Conservation (phyloP, 2,797 vertebrate species). For the Bucorvus abyssinicus region DNA sequence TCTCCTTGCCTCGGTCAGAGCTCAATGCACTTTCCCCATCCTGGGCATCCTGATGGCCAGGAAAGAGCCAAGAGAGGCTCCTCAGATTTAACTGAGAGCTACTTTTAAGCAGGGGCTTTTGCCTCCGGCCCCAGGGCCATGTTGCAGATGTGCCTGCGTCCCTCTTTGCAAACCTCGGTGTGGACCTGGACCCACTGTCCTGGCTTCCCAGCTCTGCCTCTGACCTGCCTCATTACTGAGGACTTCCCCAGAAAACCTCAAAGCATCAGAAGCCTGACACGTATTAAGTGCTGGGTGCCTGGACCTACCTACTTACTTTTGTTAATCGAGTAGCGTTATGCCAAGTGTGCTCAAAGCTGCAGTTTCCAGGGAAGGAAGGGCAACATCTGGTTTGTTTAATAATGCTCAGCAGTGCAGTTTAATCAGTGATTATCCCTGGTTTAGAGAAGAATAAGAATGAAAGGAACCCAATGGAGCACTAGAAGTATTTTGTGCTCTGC, state of each 20-base stretch:
- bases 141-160: not conserved
- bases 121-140: not conserved
- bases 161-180: not conserved
- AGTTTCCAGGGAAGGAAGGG: not conserved
- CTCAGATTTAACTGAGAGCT: not conserved
- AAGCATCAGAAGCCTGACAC: not conserved
- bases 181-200: not conserved
- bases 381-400: not conserved
- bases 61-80: not conserved
- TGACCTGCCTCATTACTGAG: not conserved
- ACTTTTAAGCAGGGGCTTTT: not conserved
- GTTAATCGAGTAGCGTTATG: not conserved
- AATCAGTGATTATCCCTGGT: not conserved
- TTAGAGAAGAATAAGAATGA: not conserved
- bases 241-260: not conserved
- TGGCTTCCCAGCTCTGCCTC: not conserved
- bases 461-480: not conserved
- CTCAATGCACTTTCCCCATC: fast-evolving
- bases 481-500: fast-evolving
- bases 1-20: not conserved
- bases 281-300: not conserved
- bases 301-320: not conserved
- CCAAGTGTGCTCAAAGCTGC: not conserved
- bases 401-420: not conserved
- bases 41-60: not conserved